Conservation (phyloP, 2,888 invertebrate species). For the Protonemura montana region DNA sequence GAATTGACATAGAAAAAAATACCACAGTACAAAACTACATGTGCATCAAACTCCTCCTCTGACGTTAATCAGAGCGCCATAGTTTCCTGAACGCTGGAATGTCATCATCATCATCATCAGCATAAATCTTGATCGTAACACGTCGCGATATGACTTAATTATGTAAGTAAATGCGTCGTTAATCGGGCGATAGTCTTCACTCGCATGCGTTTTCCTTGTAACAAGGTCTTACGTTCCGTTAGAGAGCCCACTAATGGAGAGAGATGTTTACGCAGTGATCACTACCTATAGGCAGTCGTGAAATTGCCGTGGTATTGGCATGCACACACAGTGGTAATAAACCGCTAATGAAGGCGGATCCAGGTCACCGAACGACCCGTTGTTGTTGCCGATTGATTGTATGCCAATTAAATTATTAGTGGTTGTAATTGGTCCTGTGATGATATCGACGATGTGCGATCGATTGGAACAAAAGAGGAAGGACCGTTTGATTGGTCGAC, state of each 20-base stretch:
- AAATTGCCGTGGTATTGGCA: background rate
- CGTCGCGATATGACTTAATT: background rate
- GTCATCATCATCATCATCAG: background rate
- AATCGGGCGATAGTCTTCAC: background rate
- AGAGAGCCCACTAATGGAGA: background rate
- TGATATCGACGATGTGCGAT: background rate
- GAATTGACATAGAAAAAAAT: background rate
- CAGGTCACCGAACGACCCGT: background rate
- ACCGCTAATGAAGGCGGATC: background rate
- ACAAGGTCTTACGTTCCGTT: background rate
- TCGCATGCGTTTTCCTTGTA: background rate
- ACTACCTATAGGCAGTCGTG: background rate
- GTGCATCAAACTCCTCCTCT: background rate
- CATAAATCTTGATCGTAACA: background rate
- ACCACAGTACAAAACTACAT: background rate
- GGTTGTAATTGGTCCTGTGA: background rate
- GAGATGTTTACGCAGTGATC: background rate
- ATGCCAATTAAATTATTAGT: background rate
- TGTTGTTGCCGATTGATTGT: slow-evolving; percentile 3
- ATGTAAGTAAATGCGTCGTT: background rate
- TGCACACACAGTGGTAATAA: background rate
- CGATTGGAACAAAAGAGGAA: background rate
- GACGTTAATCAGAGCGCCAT: slow-evolving; percentile 7
- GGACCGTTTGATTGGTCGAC: background rate
- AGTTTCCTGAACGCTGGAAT: background rate